Evolutionary conservation across 2,888 invertebrate genomes (phyloP).

Genomic region (Lepidocyrtinus sp.): DNA sequence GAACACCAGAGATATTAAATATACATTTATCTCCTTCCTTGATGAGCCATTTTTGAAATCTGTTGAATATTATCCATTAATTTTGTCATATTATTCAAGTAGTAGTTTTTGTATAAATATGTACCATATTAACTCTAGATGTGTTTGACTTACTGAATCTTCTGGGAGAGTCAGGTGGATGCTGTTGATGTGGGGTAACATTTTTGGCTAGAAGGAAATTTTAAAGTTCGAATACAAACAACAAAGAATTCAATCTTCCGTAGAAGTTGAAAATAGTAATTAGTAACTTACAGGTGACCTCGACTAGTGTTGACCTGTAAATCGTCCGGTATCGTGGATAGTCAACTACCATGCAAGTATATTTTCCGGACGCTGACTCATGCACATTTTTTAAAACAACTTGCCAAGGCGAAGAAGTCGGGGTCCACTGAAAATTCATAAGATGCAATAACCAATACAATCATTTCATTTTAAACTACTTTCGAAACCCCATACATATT

Average conservation of each 20-base stretch:
- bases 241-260: neutral
- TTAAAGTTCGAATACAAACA: neutral
- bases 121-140: too few species aligned
- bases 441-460: neutral
- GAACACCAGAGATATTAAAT: too few species aligned
- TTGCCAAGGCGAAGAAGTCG: slow-evolving; percentile 43
- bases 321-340: slow-evolving; percentile 53
- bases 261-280: neutral
- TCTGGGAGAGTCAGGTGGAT: slow-evolving; percentile 26
- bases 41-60: too few species aligned
- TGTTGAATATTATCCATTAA: too few species aligned
- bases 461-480: too few species aligned
- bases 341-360: slow-evolving; percentile 54
- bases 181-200: slow-evolving; percentile 33
- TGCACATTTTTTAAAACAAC: slow-evolving; percentile 40
- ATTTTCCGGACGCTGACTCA: slow-evolving; percentile 41
- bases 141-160: slow-evolving; percentile 30
- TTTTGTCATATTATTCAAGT: too few species aligned
- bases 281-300: slow-evolving; percentile 32
- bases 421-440: slow-evolving; percentile 20
- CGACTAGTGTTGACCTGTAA: slow-evolving; percentile 41
- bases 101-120: too few species aligned
- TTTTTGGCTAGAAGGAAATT: slow-evolving; percentile 34
- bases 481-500: too few species aligned
- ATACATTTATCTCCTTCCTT: too few species aligned